Conservation (phyloP, 2,888 invertebrate genomes). For the Pyralis farinalis region DNA sequence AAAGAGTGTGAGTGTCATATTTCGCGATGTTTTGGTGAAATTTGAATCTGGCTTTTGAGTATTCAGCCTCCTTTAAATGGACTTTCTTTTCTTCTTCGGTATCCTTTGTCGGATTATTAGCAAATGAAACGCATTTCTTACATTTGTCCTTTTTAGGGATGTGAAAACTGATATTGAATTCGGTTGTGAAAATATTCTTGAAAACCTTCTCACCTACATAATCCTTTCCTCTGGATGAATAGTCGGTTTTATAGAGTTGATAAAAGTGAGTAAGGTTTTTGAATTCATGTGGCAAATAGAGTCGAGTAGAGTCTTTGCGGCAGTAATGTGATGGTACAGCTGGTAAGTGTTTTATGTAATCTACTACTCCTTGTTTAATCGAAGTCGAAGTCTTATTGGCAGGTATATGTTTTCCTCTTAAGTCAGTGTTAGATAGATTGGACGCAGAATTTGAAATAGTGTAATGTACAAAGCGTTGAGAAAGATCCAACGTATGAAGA, state of each 20-base stretch:
- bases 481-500: slow-evolving; percentile 17
- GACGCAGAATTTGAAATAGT: neutral
- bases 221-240: neutral
- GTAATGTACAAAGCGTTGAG: slow-evolving; percentile 2
- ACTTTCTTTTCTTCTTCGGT: neutral
- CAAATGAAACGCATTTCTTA: slow-evolving; percentile 3
- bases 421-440: too few species aligned
- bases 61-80: slow-evolving; percentile 7
- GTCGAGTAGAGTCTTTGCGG: too few species aligned
- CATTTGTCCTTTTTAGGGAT: too few species aligned
- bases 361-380: too few species aligned
- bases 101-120: neutral
- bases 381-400: too few species aligned
- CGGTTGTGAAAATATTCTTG: neutral
- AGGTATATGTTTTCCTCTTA: too few species aligned
- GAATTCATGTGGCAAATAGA: neutral
- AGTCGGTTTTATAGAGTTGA: too few species aligned
- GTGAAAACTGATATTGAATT: slow-evolving; percentile 4
- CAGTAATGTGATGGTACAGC: neutral
- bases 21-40: too few species aligned
- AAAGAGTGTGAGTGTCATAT: too few species aligned
- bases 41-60: too few species aligned
- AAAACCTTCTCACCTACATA: neutral
- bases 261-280: too few species aligned
- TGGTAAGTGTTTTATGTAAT: neutral